These are phyloP conservation scores for Psophia crepitans DNA, from an alignment of 2,113 vertebrate species.

Conservation along the genomic window DNA sequence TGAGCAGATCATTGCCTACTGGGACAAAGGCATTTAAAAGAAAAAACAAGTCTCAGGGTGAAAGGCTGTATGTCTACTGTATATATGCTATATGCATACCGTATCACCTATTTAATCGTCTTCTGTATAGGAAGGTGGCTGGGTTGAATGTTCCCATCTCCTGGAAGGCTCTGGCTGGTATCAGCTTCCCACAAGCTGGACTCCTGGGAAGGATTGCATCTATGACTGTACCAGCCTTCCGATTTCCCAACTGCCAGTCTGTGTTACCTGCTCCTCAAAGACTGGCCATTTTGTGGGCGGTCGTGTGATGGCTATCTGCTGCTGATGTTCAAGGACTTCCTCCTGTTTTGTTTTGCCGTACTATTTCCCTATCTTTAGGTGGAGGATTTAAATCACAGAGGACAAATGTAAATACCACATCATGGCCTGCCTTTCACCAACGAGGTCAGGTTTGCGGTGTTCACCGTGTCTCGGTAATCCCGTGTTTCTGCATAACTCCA, in stretches of 20 bases:
- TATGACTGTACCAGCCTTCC: background rate
- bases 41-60: background rate
- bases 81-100: rapidly evolving
- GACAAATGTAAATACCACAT: background rate
- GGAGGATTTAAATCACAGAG: background rate
- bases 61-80: background rate
- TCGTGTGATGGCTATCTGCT: background rate
- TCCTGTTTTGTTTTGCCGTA: background rate
- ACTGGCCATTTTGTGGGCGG: rapidly evolving
- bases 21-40: background rate
- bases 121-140: background rate
- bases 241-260: background rate
- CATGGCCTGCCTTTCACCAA: background rate
- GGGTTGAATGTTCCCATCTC: rapidly evolving
- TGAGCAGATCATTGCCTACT: background rate
- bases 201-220: background rate
- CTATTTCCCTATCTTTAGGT: background rate
- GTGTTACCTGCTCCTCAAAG: background rate
- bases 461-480: background rate
- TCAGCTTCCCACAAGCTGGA: background rate
- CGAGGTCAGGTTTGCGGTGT: rapidly evolving
- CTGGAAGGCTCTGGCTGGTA: background rate
- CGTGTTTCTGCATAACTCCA: background rate
- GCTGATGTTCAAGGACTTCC: background rate
- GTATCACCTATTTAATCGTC: background rate